These are phyloP conservation scores for Cydia fagiglandana DNA, from an alignment of 1,140 invertebrate genomes.

Conservation along the genomic window DNA sequence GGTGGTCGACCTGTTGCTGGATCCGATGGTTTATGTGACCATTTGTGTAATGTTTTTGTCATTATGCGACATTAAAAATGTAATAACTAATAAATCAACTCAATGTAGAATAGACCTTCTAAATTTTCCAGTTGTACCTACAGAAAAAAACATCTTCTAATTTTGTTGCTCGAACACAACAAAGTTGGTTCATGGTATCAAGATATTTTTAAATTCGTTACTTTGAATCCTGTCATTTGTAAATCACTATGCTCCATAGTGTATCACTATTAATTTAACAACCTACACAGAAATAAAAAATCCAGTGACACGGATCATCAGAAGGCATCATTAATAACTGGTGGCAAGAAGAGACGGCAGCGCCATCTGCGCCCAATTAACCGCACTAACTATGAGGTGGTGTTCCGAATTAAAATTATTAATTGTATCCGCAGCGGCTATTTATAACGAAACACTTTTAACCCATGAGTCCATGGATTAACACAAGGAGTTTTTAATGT, in stretches of 20 bases:
- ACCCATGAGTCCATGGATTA: background rate
- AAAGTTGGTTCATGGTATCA: too few species aligned
- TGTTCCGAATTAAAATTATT: slow-evolving; percentile 28
- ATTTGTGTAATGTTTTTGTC: background rate
- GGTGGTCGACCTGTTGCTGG: slow-evolving; percentile 25
- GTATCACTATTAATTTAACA: slow-evolving; percentile 9
- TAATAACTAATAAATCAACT: too few species aligned
- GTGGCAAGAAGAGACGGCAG: slow-evolving; percentile 9
- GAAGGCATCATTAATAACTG: background rate
- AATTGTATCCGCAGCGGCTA: slow-evolving; percentile 16
- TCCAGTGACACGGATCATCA: slow-evolving; percentile 17
- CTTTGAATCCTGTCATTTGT: background rate
- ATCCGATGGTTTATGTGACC: background rate
- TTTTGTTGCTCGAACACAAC: too few species aligned
- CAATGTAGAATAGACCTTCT: too few species aligned
- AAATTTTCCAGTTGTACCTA: too few species aligned
- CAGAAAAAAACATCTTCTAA: too few species aligned
- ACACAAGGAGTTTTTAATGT: background rate
- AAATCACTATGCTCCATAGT: background rate
- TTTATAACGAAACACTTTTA: slow-evolving; percentile 9
- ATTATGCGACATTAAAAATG: background rate
- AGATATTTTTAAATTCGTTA: background rate
- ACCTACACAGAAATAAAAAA: background rate
- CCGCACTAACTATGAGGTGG: slow-evolving; percentile 25
- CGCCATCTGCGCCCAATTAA: slow-evolving; percentile 27